A percentile compares a stretch with the other conserved stretches of the same genome.
phyloP scores from a whole-genome alignment of 2,113 vertebrate species.

The Anseranas semipalmata region DNA sequence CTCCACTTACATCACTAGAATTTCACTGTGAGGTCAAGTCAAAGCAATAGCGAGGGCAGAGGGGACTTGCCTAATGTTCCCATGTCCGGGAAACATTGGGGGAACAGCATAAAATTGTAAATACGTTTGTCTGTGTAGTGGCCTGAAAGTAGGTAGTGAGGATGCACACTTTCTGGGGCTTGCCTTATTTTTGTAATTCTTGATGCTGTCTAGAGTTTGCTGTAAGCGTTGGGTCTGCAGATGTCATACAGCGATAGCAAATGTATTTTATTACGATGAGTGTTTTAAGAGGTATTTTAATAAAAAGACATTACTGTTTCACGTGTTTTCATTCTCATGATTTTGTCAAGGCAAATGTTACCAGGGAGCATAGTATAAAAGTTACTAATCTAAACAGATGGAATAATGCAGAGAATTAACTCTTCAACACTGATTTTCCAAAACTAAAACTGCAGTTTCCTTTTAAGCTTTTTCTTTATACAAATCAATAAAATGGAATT shows the following conservation, averaged over 20 bases:
- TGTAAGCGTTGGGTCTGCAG: background rate
- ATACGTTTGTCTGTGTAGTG: background rate
- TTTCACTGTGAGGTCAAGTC: background rate
- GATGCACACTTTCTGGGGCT: background rate
- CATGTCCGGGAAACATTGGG: background rate
- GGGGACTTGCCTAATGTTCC: too few relatives aligned
- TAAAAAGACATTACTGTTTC: conserved; percentile 49
- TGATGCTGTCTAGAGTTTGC: background rate
- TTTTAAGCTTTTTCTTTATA: background rate
- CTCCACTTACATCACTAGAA: background rate
- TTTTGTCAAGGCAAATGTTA: background rate
- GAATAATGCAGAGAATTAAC: background rate
- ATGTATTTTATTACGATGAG: background rate
- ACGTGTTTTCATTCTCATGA: conserved; percentile 8
- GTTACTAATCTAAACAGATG: background rate
- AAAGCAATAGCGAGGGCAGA: background rate
- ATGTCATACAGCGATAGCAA: background rate
- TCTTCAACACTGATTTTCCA: background rate
- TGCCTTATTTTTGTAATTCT: background rate
- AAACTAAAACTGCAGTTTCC: background rate
- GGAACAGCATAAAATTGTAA: background rate
- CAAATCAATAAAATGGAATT: background rate
- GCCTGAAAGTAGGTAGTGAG: background rate
- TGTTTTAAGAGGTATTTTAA: conserved; percentile 60
- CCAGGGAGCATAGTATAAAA: background rate